A percentile compares a stretch with the other conserved stretches of the same genome.
Conservation (phyloP, 2,888 invertebrate species). For the Habroteleia sp. region DNA sequence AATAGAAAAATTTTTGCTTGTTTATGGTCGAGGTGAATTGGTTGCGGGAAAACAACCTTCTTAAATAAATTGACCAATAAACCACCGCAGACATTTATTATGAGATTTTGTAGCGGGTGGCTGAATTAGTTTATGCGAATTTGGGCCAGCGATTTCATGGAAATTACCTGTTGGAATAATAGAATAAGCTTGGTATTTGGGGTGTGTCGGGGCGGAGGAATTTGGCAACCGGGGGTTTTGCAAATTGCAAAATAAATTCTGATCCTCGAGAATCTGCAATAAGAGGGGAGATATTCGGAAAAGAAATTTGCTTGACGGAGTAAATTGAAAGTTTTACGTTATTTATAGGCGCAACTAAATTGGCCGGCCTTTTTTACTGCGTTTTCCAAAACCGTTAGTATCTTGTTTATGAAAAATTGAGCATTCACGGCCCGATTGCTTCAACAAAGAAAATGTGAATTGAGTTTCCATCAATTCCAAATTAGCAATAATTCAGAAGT, state of each 20-base stretch:
- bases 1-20: constrained; percentile 43
- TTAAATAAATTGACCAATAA: constrained; percentile 46
- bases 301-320: constrained; percentile 2
- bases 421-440: too few relatives aligned
- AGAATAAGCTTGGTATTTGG: constrained; percentile 37
- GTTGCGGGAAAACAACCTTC: constrained; percentile 29
- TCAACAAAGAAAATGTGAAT: too few relatives aligned
- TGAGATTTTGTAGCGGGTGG: constrained; percentile 16
- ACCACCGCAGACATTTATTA: constrained; percentile 40
- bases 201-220: too few relatives aligned
- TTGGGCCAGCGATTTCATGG: constrained; percentile 9
- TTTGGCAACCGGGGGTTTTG: too few relatives aligned
- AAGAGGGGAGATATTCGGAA: constrained; percentile 8
- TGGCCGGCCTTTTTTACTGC: not conserved
- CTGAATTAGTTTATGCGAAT: constrained; percentile 6
- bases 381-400: too few relatives aligned
- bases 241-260: too few relatives aligned
- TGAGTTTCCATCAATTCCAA: constrained; percentile 21
- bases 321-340: constrained; percentile 20
- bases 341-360: too few relatives aligned
- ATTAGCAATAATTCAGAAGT: constrained; percentile 44
- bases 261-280: constrained; percentile 1
- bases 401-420: too few relatives aligned
- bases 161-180: constrained; percentile 39
- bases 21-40: constrained; percentile 45